phyloP scores from a whole-genome alignment of 2,797 vertebrate species.

The Enteromius argenteus region DNA sequence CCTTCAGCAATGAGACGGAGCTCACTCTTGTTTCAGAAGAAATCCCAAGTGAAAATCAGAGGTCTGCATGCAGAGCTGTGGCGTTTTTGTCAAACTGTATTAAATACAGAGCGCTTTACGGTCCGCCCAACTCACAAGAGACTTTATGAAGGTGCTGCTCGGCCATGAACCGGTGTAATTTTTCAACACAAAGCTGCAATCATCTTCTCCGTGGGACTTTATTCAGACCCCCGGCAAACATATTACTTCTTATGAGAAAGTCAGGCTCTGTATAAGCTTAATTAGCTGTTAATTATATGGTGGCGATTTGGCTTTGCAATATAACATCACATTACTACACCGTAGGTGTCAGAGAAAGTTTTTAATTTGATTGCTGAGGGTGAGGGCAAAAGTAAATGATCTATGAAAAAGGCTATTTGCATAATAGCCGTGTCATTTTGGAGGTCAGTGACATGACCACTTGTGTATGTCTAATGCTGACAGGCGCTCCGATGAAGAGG shows the following conservation, averaged over 20 bases:
- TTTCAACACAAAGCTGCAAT: constrained; percentile 43
- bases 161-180: constrained; percentile 51
- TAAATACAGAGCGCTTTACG: constrained; percentile 22
- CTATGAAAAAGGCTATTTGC: constrained; percentile 47
- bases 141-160: constrained; percentile 17
- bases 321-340: constrained; percentile 43
- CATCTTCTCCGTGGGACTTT: constrained; percentile 39
- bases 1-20: constrained; percentile 54
- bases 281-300: constrained; percentile 55
- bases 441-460: constrained; percentile 42
- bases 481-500: constrained; percentile 29
- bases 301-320: constrained; percentile 26
- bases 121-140: constrained; percentile 26
- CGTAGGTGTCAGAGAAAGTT: constrained; percentile 34
- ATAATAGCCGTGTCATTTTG: constrained; percentile 41
- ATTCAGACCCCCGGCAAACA: constrained; percentile 39
- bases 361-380: constrained; percentile 33
- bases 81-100: constrained; percentile 32
- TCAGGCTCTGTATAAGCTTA: constrained; percentile 47
- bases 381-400: constrained; percentile 49
- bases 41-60: constrained; percentile 22
- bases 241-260: constrained; percentile 43
- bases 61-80: constrained; percentile 42
- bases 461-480: constrained; percentile 33
- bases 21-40: constrained; percentile 49